Conservation (phyloP, 2,797 vertebrate species). For the Pangasius djambal region DNA sequence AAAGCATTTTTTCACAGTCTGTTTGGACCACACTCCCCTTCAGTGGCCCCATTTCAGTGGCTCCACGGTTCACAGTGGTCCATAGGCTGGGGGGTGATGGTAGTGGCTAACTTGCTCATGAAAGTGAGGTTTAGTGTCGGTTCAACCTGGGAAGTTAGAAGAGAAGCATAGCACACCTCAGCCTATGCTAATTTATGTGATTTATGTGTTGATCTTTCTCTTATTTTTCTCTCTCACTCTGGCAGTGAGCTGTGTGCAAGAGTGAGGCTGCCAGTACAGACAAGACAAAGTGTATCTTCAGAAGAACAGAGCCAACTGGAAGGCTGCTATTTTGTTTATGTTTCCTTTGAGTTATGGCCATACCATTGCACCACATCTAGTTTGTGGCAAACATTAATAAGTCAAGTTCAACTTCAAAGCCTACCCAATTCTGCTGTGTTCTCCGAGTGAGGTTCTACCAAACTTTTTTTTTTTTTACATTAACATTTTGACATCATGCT, state of each 20-base stretch:
- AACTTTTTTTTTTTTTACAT: not conserved
- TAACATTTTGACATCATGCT: not conserved
- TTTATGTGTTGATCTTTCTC: not conserved
- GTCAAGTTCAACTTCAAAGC: not conserved
- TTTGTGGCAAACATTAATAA: not conserved
- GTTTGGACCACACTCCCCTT: not conserved
- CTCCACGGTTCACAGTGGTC: not conserved
- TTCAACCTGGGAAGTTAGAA: no score
- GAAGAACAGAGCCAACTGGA: not conserved
- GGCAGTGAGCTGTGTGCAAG: not conserved
- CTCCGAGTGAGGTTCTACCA: not conserved
- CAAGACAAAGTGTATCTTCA: not conserved
- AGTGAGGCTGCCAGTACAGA: not conserved
- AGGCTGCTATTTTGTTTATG: not conserved
- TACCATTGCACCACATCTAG: not conserved
- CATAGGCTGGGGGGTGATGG: not conserved
- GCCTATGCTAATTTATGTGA: not conserved
- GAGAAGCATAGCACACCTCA: not conserved
- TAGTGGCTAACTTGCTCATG: not conserved
- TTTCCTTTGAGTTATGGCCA: not conserved
- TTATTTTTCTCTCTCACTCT: not conserved
- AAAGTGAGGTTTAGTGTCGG: not conserved
- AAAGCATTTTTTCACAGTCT: not conserved
- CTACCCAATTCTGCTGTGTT: not conserved
- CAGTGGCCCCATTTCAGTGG: no score